Conservation (phyloP, 1,140 invertebrate genomes). For the Heliconius eleuchia region DNA sequence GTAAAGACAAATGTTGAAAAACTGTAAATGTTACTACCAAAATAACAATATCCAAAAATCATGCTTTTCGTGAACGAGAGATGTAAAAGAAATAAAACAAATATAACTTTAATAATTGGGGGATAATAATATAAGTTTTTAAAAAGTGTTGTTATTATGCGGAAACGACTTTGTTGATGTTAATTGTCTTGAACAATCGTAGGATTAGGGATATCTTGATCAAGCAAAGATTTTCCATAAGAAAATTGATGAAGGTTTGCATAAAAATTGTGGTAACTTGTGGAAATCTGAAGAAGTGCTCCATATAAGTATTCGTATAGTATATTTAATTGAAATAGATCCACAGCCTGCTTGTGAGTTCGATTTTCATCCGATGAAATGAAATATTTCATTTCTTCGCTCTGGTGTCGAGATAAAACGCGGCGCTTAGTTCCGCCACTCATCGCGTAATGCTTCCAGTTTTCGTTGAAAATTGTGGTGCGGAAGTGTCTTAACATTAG, state of each 20-base stretch:
- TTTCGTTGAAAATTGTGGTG: too few species aligned
- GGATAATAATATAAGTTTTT: slow-evolving; percentile 1
- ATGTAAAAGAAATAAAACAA: background rate
- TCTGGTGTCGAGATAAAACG: too few species aligned
- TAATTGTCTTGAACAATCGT: background rate
- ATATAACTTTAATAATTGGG: background rate
- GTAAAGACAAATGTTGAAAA: too few species aligned
- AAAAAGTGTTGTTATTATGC: slow-evolving; percentile 1
- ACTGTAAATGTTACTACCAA: too few species aligned
- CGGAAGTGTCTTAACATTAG: too few species aligned
- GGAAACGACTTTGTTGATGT: background rate
- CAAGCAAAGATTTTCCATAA: background rate
- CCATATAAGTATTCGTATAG: background rate
- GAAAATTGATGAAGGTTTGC: background rate
- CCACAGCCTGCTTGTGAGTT: too few species aligned
- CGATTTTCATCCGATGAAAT: too few species aligned
- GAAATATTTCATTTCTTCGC: too few species aligned
- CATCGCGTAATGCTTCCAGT: too few species aligned
- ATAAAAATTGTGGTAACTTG: background rate
- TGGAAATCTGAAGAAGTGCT: background rate
- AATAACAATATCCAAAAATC: too few species aligned
- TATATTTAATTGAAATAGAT: background rate
- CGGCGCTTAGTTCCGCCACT: too few species aligned
- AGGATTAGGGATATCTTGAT: background rate
- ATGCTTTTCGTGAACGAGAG: too few species aligned